phyloP scores from a whole-genome alignment of 1,140 invertebrate genomes.

The Megalonaias nervosa region DNA sequence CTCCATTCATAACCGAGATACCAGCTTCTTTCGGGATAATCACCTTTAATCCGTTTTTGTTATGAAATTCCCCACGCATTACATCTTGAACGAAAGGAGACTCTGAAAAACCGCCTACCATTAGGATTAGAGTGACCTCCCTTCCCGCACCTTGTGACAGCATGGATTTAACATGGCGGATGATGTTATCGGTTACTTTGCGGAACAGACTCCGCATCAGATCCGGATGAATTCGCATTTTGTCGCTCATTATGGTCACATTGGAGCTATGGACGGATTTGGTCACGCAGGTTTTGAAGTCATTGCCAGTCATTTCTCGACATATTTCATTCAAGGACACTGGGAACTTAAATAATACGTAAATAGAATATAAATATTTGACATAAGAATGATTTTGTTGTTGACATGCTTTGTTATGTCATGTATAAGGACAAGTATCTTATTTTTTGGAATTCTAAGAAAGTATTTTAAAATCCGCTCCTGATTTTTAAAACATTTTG shows the following conservation, averaged over 20 bases:
- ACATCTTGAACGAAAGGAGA: slow-evolving; percentile 19
- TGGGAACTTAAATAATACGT: neutral
- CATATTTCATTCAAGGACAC: slow-evolving; percentile 11
- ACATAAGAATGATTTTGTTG: no score
- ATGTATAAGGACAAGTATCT: no score
- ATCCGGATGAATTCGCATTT: neutral
- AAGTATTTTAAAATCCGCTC: no score
- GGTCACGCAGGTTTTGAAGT: neutral
- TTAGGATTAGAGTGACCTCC: neutral
- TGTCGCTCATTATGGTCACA: neutral
- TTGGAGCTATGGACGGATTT: neutral
- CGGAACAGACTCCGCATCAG: neutral
- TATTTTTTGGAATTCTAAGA: no score
- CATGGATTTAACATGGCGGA: neutral
- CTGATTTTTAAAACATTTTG: no score
- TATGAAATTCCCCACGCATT: slow-evolving; percentile 3
- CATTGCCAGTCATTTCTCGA: neutral
- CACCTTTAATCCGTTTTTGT: neutral
- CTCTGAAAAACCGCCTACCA: slow-evolving; percentile 31
- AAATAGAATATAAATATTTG: no score
- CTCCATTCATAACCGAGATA: slow-evolving; percentile 17
- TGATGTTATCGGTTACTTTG: neutral
- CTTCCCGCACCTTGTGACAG: neutral
- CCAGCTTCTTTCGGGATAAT: slow-evolving; percentile 3
- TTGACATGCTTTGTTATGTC: no score